Evolutionary conservation across 2,113 vertebrate species (phyloP), one percentile per base, ranked within the genome.

Genomic region (Ranitomeya variabilis): DNA sequence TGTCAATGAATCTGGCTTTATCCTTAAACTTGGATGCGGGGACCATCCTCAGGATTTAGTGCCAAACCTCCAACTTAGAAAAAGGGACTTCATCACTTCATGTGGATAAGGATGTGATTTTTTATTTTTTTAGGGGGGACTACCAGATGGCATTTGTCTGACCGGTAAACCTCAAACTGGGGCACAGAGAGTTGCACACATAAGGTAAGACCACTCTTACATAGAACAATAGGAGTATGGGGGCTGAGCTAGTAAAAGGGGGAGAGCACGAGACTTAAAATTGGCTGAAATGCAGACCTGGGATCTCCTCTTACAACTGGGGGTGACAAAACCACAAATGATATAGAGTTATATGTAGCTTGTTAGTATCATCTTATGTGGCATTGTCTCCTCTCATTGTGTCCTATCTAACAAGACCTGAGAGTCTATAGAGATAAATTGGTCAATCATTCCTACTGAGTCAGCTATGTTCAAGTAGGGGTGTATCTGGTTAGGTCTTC

Each of bases 101-200:
- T 62, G 80, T 77, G 71, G 67, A 62, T 77, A 77, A 67, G 69
- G 80, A 83, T 83, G 80, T 82, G 57, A 88, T 86, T 59, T 77
- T 77, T 76, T 64, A 2, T 45, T 45, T 52, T 19, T 76, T 64
- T 64, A 19, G 62, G 21, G 71, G 66, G 87, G 80, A 21, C 76
- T 67, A 80, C 73, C 45, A 67, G 85, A 87, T 87, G 85, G 59
- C 71, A 88, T 73, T 60, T 88, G 21, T 83, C 21, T 73, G 80
- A 76, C 57, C 45, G 19, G 87, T 13, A 18, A 55, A 18, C 37
- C 37, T 76, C 71, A 51, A 45, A 26, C 54, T n/a, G 67, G 79
- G 80, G 19, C 69, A 66, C 67, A 52, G 73, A 60, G 31, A 13
- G 52, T 83, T 54, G 59, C 45, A 84, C 14, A 7, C 45, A 55